A percentile compares a stretch with the other conserved stretches of the same genome.
These are phyloP conservation scores for Metalampra italica DNA, from an alignment of 2,888 invertebrate species.

Conservation along the genomic window DNA sequence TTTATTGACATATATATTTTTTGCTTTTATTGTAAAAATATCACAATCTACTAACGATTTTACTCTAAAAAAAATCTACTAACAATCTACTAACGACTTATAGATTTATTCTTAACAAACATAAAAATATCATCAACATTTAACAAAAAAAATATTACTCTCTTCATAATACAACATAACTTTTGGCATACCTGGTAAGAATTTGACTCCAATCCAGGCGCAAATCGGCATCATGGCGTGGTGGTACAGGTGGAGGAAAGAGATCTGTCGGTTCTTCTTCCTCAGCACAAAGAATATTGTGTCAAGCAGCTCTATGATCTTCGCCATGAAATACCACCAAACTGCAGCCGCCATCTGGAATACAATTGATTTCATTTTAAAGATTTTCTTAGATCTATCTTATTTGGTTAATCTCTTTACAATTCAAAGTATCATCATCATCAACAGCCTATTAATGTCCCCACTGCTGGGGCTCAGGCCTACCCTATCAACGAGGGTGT, in stretches of 20 bases:
- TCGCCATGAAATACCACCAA: constrained; percentile 90
- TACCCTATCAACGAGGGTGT: too few relatives aligned
- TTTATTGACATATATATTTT: too few relatives aligned
- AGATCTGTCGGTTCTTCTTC: constrained; percentile 93
- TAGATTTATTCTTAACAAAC: too few relatives aligned
- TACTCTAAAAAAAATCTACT: too few relatives aligned
- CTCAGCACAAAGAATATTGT: constrained; percentile 93
- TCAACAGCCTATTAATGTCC: too few relatives aligned
- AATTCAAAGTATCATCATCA: background rate
- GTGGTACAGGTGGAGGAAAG: constrained; percentile 93
- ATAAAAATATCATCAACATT: too few relatives aligned
- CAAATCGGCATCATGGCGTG: constrained; percentile 89
- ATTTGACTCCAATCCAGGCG: constrained; percentile 89
- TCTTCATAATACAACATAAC: too few relatives aligned
- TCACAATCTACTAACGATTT: too few relatives aligned
- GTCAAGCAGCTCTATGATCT: constrained; percentile 87
- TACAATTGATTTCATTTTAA: background rate
- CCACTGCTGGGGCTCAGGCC: too few relatives aligned
- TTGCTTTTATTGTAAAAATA: too few relatives aligned
- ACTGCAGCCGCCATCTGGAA: constrained; percentile 80
- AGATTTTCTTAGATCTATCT: background rate
- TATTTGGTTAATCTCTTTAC: background rate
- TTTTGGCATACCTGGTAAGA: constrained; percentile 80
- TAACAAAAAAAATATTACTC: too few relatives aligned
- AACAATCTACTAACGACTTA: too few relatives aligned